phyloP scores from a whole-genome alignment of 1,140 invertebrate genomes.

The Drosophila murphyi region DNA sequence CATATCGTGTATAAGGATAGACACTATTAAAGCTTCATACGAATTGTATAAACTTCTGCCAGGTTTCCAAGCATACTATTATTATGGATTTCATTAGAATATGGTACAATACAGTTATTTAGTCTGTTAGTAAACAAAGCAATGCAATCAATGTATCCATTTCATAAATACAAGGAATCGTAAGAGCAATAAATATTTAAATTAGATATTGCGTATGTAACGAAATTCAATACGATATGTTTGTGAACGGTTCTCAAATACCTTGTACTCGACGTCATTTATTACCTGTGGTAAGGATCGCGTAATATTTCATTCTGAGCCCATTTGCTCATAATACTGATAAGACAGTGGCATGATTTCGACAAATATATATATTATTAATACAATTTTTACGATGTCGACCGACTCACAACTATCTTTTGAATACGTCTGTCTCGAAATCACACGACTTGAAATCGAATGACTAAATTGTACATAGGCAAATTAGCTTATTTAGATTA shows the following conservation, averaged over 20 bases:
- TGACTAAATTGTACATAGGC: slow-evolving; percentile 24
- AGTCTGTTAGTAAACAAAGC: background rate
- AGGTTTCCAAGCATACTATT: background rate
- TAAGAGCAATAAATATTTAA: no score
- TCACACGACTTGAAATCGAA: slow-evolving; percentile 57
- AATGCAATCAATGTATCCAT: no score
- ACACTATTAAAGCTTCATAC: background rate
- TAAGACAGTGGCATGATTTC: slow-evolving; percentile 71
- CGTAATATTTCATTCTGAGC: slow-evolving; percentile 40
- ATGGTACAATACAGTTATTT: no score
- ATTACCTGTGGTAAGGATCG: slow-evolving; percentile 42
- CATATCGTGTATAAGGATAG: background rate
- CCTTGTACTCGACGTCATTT: background rate
- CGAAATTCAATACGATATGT: no score
- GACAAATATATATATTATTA: background rate
- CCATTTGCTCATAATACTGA: slow-evolving; percentile 47
- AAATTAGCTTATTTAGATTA: slow-evolving; percentile 2
- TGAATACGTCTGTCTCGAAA: slow-evolving; percentile 34
- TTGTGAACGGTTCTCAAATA: slow-evolving; percentile 4
- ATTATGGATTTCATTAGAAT: background rate
- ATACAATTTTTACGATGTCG: no score
- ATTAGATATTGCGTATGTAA: no score
- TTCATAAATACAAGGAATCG: no score
- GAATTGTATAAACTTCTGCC: background rate
- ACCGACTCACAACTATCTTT: background rate